These are phyloP conservation scores for Araneus ventricosus DNA, from an alignment of 1,140 invertebrate species.

Conservation along the genomic window DNA sequence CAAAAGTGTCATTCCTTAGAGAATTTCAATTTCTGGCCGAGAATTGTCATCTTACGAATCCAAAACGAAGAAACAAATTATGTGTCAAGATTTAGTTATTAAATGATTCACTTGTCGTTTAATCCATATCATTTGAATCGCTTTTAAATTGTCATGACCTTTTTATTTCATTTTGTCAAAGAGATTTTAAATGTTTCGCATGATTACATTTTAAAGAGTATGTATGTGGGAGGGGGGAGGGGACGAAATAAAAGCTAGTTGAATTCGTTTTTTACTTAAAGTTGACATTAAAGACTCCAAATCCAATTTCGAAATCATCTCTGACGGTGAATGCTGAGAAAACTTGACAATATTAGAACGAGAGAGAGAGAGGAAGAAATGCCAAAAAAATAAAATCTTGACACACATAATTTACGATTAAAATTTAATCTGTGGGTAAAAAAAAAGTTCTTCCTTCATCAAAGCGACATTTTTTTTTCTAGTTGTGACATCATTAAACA, in stretches of 20 bases:
- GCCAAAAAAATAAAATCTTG: constrained; percentile 31
- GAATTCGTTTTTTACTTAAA: constrained; percentile 61
- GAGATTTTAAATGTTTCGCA: constrained; percentile 13
- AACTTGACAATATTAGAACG: constrained; percentile 60
- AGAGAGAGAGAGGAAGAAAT: background rate
- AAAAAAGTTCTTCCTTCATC: constrained; percentile 62
- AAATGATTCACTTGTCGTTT: constrained; percentile 5
- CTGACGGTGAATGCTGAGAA: constrained; percentile 38
- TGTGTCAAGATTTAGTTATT: background rate
- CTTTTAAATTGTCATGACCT: constrained; percentile 20
- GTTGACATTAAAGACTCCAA: constrained; percentile 63
- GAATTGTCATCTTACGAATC: background rate
- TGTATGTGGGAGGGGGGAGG: background rate
- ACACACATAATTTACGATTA: constrained; percentile 73
- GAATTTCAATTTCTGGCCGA: background rate
- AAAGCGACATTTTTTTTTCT: constrained; percentile 64
- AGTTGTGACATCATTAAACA: constrained; percentile 72
- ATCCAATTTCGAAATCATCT: constrained; percentile 70
- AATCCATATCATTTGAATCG: constrained; percentile 18
- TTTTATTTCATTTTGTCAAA: constrained; percentile 35
- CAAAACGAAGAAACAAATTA: constrained; percentile 4
- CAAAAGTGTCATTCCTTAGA: background rate
- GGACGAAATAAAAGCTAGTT: constrained; percentile 58
- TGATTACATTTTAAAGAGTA: background rate
- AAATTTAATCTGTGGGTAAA: constrained; percentile 67